Conservation (phyloP, 2,113 vertebrate species). For the Bubo bubo region DNA sequence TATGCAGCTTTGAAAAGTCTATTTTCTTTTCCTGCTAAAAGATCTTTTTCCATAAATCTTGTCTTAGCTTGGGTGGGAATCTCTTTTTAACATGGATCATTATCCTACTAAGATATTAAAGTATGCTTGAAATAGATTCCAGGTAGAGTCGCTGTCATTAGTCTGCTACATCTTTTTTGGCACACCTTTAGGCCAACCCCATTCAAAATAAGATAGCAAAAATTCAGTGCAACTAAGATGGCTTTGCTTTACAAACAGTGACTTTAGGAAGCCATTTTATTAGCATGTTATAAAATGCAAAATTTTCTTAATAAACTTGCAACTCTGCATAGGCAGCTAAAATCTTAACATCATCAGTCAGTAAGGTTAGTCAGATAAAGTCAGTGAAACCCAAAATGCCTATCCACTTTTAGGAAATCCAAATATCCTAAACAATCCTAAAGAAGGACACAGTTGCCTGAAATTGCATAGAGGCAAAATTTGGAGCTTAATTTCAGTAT, state of each 20-base stretch:
- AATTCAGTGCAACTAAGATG: not conserved
- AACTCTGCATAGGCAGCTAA: not conserved
- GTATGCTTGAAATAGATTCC: not conserved
- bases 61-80: not conserved
- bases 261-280: not conserved
- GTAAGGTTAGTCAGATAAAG: not conserved
- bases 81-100: not conserved
- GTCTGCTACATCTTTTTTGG: not conserved
- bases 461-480: not conserved
- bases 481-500: not conserved
- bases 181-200: not conserved
- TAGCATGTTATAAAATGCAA: not conserved
- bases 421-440: not conserved
- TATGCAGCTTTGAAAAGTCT: not conserved
- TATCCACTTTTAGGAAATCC: not conserved
- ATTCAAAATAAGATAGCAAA: not conserved
- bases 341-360: not conserved
- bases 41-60: not conserved
- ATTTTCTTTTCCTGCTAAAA: not conserved
- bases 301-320: not conserved
- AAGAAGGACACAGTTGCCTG: not conserved
- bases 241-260: not conserved
- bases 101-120: not conserved
- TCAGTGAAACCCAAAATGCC: not conserved
- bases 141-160: not conserved